Base-by-base conservation (phyloP, 2,797 vertebrate species). In the Spea hammondii region DNA sequence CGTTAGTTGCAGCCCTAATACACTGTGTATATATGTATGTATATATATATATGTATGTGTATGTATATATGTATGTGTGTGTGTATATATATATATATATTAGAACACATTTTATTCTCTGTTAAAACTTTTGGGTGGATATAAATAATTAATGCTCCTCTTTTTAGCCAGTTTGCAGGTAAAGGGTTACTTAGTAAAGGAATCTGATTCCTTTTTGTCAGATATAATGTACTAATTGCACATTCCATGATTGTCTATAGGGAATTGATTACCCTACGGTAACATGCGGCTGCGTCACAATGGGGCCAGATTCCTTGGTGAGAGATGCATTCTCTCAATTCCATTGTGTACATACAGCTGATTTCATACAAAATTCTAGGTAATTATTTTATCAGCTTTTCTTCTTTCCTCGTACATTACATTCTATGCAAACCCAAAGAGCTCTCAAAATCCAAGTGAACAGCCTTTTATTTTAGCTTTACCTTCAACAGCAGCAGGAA, bases 401-500 rank as follows among this genome's bases (percentile, higher is more conserved):
- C 76, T 70, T 70, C 57, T 68, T 50, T 49, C 69, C 68, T 73
- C 64, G 75, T 74, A 77, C 70, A 77, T 82, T 77, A 77, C 65
- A 72, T 81, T 46, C 62, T 72, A 44, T 44, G 68, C 69, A 73
- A 77, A 69, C 13, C 53, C 55, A 59, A 70, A 82, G 75, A 77
- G 70, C 74, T 77, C 70, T 82, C 13, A 69, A 71, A 70, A 77
- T 71, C 74, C 62, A 47, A 53, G 48, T 77, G 64, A 75, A 77
- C 46, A 81, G 48, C 74, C 74, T 77, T 77, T 82, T 77, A 77
- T 77, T 77, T 77, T 77, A 48, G 47, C 74, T 57, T 78, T 74
- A 66, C 75, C 75, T 74, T 70, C 80, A 78, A 74, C 75, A 78
- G 46, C 80, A 77, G 75, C 80, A 69, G 75, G 80, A 74, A 77